Evolutionary conservation across 2,113 vertebrate genomes (phyloP).

Genomic region (Gadus macrocephalus): DNA sequence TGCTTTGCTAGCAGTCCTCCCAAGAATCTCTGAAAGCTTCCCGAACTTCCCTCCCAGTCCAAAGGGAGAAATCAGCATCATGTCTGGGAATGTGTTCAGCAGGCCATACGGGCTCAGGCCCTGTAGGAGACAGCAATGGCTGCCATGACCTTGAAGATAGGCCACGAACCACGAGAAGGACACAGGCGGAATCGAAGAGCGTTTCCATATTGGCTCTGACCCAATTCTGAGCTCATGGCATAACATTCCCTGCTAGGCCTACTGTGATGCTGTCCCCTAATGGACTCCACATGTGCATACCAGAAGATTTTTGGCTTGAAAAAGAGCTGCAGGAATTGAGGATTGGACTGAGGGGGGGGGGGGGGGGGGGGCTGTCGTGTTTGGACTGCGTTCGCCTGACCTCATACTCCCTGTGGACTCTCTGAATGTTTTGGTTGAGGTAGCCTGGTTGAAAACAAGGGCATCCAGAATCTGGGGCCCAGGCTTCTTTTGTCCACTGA

Average conservation of each 20-base stretch:
- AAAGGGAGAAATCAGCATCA: conserved; percentile 8
- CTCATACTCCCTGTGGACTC: conserved; percentile 36
- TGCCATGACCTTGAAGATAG: conserved; percentile 3
- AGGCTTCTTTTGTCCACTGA: not conserved
- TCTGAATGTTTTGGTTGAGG: conserved; percentile 30
- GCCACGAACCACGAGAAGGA: not conserved
- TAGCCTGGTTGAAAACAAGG: conserved; percentile 15
- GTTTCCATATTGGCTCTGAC: conserved; percentile 23
- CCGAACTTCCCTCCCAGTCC: not conserved
- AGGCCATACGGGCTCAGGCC: not conserved
- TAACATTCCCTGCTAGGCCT: conserved; percentile 47
- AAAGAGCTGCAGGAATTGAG: not conserved
- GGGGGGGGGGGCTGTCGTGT: not conserved
- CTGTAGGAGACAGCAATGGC: too few relatives aligned
- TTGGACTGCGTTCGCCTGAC: conserved; percentile 24
- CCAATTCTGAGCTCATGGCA: conserved; percentile 32
- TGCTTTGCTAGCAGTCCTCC: not conserved
- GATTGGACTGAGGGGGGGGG: not conserved
- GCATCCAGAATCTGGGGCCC: conserved; percentile 13
- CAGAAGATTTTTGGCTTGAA: conserved; percentile 53
- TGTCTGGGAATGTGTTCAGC: conserved; percentile 35
- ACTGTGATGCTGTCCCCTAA: conserved; percentile 59
- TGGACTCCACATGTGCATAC: conserved; percentile 72
- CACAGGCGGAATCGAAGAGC: conserved; percentile 28
- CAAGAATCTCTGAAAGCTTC: not conserved